phyloP scores from a whole-genome alignment of 2,113 vertebrate genomes.

The Gymnorhina tibicen region DNA sequence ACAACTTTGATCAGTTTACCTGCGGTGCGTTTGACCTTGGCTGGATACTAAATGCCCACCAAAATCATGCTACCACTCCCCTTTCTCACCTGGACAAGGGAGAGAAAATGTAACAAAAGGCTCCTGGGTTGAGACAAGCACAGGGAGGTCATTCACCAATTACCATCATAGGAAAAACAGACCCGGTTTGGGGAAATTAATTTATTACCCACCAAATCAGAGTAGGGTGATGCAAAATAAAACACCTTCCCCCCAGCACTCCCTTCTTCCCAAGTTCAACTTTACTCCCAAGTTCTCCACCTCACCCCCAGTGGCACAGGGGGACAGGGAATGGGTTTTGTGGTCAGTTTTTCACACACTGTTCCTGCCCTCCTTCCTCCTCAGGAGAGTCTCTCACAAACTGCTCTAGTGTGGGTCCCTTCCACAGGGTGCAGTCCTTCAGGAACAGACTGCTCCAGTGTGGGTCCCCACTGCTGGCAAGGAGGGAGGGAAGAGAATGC shows the following conservation, averaged over 20 bases:
- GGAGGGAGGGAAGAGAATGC: not conserved
- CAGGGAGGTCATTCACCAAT: not conserved
- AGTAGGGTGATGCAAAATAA: not conserved
- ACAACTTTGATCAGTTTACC: not conserved
- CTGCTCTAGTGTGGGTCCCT: not conserved
- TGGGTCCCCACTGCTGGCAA: not conserved
- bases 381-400: not conserved
- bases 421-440: not conserved
- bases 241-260: not conserved
- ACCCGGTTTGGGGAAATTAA: not conserved
- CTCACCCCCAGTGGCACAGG: fast-evolving
- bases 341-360: not conserved
- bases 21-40: not conserved
- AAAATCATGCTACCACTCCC: fast-evolving
- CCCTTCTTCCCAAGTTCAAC: not conserved
- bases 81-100: not conserved
- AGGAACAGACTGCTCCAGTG: not conserved
- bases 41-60: not conserved
- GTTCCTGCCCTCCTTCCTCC: not conserved
- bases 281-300: not conserved
- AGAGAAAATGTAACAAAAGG: not conserved
- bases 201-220: not conserved
- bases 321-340: not conserved
- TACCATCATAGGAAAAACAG: not conserved
- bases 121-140: not conserved